These are phyloP conservation scores for Cheiracanthium punctorium DNA, from an alignment of 2,888 invertebrate species.

Conservation along the genomic window DNA sequence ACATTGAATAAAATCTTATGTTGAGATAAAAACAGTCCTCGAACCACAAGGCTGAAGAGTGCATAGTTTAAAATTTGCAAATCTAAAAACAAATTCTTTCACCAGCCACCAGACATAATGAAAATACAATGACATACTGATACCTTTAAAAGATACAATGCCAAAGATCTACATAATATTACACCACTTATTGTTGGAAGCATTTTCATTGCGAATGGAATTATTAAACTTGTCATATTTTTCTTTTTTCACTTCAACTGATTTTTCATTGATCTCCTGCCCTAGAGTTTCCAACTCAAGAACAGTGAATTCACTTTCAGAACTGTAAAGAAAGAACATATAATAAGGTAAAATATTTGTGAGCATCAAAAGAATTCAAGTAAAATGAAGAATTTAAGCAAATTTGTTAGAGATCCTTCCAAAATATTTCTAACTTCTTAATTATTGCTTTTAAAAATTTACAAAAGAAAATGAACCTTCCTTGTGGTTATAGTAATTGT, in stretches of 20 bases:
- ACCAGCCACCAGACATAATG: not conserved
- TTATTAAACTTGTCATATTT: not conserved
- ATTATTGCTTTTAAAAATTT: too few relatives aligned
- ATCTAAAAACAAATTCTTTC: not conserved
- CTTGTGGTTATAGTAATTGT: too few relatives aligned
- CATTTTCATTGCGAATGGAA: not conserved
- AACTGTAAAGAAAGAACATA: slow-evolving; percentile 13
- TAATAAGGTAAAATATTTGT: too few relatives aligned
- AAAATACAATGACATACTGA: not conserved
- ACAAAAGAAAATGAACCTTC: too few relatives aligned
- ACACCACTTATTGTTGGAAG: slow-evolving; percentile 35
- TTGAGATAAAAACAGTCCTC: not conserved
- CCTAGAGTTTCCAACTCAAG: slow-evolving; percentile 43
- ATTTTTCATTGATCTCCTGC: slow-evolving; percentile 32
- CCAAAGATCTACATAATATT: slow-evolving; percentile 32
- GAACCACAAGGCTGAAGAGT: not conserved
- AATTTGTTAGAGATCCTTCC: too few relatives aligned
- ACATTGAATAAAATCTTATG: not conserved
- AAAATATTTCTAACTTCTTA: too few relatives aligned
- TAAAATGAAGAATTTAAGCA: too few relatives aligned
- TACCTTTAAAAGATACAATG: not conserved
- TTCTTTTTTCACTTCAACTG: not conserved
- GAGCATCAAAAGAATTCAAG: not conserved
- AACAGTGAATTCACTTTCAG: slow-evolving; percentile 38
- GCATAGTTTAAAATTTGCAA: not conserved